phyloP scores from a whole-genome alignment of 2,113 vertebrate species.

The Anguilla rostrata region DNA sequence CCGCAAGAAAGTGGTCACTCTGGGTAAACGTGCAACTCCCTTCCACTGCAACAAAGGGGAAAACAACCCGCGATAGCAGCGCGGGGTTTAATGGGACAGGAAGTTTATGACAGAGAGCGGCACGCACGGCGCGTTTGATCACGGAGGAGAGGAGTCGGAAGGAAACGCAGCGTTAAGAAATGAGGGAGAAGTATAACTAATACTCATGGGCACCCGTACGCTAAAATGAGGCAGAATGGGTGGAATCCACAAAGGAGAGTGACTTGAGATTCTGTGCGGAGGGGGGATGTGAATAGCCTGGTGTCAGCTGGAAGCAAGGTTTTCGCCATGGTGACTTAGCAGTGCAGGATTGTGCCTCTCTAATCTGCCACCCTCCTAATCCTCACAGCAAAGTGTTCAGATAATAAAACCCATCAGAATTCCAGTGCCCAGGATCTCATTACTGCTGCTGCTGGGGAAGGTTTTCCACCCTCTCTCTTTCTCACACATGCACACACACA shows the following conservation, averaged over 20 bases:
- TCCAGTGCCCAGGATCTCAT: conserved; percentile 42
- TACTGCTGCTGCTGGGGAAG: conserved; percentile 33
- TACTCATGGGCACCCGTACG: conserved; percentile 12
- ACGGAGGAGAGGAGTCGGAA: conserved; percentile 20
- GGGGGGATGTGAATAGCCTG: conserved; percentile 37
- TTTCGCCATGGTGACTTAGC: conserved; percentile 46
- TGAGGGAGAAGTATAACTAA: conserved; percentile 17
- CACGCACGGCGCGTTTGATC: not conserved
- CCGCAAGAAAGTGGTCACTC: not conserved
- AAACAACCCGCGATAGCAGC: not conserved
- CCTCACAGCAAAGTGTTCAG: conserved; percentile 49
- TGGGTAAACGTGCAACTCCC: not conserved
- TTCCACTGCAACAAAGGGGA: not conserved
- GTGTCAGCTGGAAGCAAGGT: conserved; percentile 53
- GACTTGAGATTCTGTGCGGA: conserved; percentile 31
- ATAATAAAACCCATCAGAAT: conserved; percentile 57
- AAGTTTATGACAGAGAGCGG: conserved; percentile 8
- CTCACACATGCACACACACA: conserved; percentile 19
- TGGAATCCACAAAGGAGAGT: conserved; percentile 30
- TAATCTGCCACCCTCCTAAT: conserved; percentile 61
- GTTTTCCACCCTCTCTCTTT: conserved; percentile 23
- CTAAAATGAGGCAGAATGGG: conserved; percentile 38
- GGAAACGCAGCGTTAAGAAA: conserved; percentile 18
- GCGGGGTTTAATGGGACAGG: not conserved
- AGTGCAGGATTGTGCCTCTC: conserved; percentile 41